Percentiles rank a stretch among this genome's conserved stretches.
These are phyloP conservation scores for Glyptemys insculpta DNA, from an alignment of 2,797 vertebrate genomes.

Conservation along the genomic window DNA sequence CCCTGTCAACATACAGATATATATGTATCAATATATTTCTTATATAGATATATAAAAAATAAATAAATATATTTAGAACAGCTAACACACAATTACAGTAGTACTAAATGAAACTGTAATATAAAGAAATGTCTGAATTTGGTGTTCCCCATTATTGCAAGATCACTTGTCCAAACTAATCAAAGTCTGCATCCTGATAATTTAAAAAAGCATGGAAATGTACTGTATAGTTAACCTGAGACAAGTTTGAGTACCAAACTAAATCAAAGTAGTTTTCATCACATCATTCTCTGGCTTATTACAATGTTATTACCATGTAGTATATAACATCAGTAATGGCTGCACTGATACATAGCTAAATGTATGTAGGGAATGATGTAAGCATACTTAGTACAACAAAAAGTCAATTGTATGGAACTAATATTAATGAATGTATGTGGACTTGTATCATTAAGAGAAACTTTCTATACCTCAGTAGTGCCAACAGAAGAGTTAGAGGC, in stretches of 20 bases:
- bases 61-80: no score
- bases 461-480: not conserved
- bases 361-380: constrained; percentile 84
- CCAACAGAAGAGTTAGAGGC: not conserved
- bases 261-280: constrained; percentile 80
- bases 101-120: not conserved
- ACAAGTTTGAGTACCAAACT: constrained; percentile 74
- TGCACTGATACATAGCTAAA: constrained; percentile 79
- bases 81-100: not conserved
- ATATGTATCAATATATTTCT: not conserved
- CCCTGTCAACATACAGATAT: constrained; percentile 74
- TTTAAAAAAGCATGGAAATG: not conserved
- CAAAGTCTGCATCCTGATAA: not conserved
- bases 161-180: not conserved
- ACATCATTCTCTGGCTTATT: constrained; percentile 76
- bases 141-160: not conserved
- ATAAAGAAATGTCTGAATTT: not conserved
- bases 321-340: constrained; percentile 69
- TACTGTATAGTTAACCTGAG: constrained; percentile 14
- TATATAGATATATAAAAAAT: not conserved
- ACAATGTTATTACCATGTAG: constrained; percentile 47
- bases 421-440: not conserved
- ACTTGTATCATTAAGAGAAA: not conserved
- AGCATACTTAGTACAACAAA: constrained; percentile 72
- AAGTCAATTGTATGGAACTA: not conserved